Evolutionary conservation across 2,888 invertebrate species (phyloP), one percentile per base, ranked within the genome.

Genomic region (Aporophyla nigra): DNA sequence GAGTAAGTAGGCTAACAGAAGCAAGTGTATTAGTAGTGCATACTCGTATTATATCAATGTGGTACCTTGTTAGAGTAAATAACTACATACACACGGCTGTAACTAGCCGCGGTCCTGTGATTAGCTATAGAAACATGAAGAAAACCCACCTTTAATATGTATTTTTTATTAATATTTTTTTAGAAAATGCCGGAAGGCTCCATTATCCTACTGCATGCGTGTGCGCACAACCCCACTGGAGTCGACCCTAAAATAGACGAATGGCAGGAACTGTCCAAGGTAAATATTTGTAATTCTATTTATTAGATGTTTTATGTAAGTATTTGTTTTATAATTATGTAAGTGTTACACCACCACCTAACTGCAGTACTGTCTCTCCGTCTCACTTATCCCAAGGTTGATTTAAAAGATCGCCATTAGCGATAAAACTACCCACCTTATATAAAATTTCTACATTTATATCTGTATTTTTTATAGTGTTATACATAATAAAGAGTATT

Each of bases 171-270:
- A 21, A 24, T 67, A 12, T 97, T 97, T 14, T 59, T 59, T 33
- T 94, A 99, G 99, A 98, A 98, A 97, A 99, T 99, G 65, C 99
- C 99, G 0, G 98, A 98, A 91, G 98, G 98, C 70, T 98, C 99
- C 0, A 97, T 99, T 16, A 98, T 99, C 88, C 95, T 99, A 76
- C 96, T 99, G 58, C 99, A 99, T 93, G 99, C 99, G 1, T 99
- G 99, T 95, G 99, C 99, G 12, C 99, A 99, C 96, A 99, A 99
- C 97, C 99, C 99, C 21, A 99, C 99, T 46, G 99, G 99, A 24
- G 99, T 99, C 5, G 99, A 99, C 95, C 99, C 99, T 4, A 98
- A 96, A 81, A 97, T 97, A 10, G 98, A 98, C 75, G 99, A 99
- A 92, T 99, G 99, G 99, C 96, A 97, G 75, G 98, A 99, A 94